Evolutionary conservation across 2,113 vertebrate species (phyloP).

Genomic region (Calidris pugnax): DNA sequence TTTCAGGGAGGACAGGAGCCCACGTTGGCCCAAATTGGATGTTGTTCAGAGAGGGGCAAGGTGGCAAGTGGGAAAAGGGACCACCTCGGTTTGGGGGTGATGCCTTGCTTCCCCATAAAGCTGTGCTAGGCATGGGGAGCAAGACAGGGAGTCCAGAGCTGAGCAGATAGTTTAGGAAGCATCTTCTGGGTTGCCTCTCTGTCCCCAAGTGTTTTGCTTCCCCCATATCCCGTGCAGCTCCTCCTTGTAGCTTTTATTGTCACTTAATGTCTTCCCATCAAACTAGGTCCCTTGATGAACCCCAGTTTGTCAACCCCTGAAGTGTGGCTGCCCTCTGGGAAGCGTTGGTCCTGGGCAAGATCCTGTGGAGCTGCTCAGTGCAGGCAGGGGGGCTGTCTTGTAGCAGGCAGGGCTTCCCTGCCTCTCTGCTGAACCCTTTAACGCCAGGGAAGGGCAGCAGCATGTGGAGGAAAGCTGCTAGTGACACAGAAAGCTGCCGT

Average conservation of each 20-base stretch:
- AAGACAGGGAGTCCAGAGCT: background rate
- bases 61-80: background rate
- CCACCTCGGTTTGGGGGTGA: background rate
- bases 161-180: background rate
- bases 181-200: background rate
- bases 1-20: background rate
- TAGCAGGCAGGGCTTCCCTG: constrained; percentile 8
- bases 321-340: background rate
- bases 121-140: background rate
- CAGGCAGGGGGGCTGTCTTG: background rate
- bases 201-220: background rate
- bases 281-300: background rate
- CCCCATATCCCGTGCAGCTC: background rate
- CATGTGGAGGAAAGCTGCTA: background rate
- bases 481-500: background rate
- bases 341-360: background rate
- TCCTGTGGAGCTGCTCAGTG: background rate
- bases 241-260: background rate
- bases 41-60: background rate
- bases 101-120: background rate
- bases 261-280: background rate
- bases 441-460: background rate
- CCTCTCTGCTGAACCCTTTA: background rate
- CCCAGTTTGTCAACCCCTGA: background rate
- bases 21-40: accelerated